A percentile compares a stretch with the other conserved stretches of the same genome.
Evolutionary conservation across 2,888 invertebrate genomes (phyloP).

Genomic region (Phengaris arion): DNA sequence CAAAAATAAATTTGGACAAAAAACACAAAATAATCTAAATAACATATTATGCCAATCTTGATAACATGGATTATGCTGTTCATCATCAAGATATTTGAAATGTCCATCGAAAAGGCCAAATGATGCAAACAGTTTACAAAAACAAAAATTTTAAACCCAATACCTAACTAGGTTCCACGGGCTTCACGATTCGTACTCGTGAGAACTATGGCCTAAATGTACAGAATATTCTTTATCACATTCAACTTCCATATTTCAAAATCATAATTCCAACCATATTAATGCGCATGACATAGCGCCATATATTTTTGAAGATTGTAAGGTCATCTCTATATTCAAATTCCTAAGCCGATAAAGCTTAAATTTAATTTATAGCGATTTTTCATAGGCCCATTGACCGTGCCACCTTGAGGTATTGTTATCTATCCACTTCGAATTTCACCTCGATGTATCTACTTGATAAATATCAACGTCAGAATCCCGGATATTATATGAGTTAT

Average conservation of each 20-base stretch:
- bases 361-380: constrained; percentile 15
- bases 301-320: constrained; percentile 8
- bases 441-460: constrained; percentile 17
- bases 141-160: neutral
- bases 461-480: constrained; percentile 1
- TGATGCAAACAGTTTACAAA: neutral
- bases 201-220: neutral
- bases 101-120: too few species aligned
- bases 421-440: constrained; percentile 14
- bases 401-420: constrained; percentile 9
- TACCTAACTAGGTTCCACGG: neutral
- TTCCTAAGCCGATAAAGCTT: constrained; percentile 20
- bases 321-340: constrained; percentile 6
- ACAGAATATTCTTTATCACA: neutral
- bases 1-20: neutral
- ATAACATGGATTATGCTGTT: neutral
- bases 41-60: too few species aligned
- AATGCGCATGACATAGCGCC: neutral
- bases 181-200: neutral
- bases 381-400: neutral
- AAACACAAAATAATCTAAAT: neutral
- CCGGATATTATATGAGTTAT: constrained; percentile 13
- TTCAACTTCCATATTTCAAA: constrained; percentile 2
- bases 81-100: neutral
- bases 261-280: neutral